Base-by-base conservation (phyloP, 2,797 vertebrate species). In the Alosa sapidissima region DNA sequence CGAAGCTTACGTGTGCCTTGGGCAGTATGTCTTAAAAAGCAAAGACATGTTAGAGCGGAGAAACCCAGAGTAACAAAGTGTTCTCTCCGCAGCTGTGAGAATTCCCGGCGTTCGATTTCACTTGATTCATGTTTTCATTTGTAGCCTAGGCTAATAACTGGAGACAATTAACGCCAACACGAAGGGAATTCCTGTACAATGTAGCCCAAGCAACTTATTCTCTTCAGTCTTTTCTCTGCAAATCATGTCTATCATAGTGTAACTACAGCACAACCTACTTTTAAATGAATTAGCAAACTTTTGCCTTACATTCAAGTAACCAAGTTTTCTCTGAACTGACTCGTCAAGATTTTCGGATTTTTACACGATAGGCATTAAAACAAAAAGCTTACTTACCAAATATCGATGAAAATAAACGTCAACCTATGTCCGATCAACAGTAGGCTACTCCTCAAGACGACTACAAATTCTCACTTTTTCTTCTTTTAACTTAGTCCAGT, bases 301-400 rank as follows among this genome's bases (percentile, higher is more conserved):
- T 78, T 75, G 6, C 2, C 72, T 47, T 21, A 41, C 16, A 45
- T 21, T 78, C 72, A 78, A 78, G 72, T 19, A 21, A 75, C 41
- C 41, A 47, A 78, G 72, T 78, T 45, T 19, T 78, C 16, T 45
- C 72, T 78, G 72, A 78, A 47, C 7, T 68, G 62, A 75, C 68
- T 47, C 19, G 72, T 45, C 72, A 78, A 78, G 72, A 78, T 78
- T 78, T 78, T 78, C 72, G 36, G 68, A 28, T 28, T 75, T 78
- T 8, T 21, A 21, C 14, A 78, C 7, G 28, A 78, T 78, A 47
- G 36, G 41, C 41, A 36, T 2, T 78, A 45, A 9, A 19, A 24
- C 33, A 51, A 0, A 47, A 87, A 81, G 16, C 36, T 33, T 52
- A 89, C 94, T 93, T 72, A 95, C 95, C 94, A 3, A 81, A 86